A percentile compares a stretch with the other conserved stretches of the same genome.
Evolutionary conservation across 2,113 vertebrate genomes (phyloP).

Genomic region (Sylvia atricapilla): DNA sequence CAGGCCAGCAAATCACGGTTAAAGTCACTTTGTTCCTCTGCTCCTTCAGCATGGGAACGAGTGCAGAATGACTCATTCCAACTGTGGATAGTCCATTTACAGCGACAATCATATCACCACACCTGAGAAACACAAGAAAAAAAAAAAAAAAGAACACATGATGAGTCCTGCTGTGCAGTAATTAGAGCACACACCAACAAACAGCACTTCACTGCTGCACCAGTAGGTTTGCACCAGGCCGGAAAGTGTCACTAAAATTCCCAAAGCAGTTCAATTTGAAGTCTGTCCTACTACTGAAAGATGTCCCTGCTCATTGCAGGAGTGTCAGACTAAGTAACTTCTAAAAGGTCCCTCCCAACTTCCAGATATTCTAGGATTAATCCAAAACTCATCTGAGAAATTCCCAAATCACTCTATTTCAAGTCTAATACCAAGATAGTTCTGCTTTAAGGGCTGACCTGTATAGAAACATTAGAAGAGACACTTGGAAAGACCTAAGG

Average conservation of each 20-base stretch:
- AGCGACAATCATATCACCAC: conserved; percentile 97
- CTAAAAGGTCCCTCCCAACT: background rate
- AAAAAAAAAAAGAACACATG: background rate
- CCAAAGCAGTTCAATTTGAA: background rate
- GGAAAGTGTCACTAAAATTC: background rate
- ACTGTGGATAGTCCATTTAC: conserved; percentile 93
- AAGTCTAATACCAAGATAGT: background rate
- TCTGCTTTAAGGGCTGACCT: background rate
- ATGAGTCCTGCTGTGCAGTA: background rate
- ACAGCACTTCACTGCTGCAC: background rate
- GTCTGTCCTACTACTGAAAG: background rate
- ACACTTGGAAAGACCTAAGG: background rate
- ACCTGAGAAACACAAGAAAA: conserved; percentile 73
- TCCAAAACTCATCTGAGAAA: background rate
- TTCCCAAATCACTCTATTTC: background rate
- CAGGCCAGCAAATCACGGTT: conserved; percentile 96
- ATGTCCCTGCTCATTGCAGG: background rate
- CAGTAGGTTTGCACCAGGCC: background rate
- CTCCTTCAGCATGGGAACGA: conserved; percentile 98
- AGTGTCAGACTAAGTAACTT: background rate
- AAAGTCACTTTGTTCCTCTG: conserved; percentile 94
- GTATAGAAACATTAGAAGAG: background rate
- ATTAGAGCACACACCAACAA: background rate
- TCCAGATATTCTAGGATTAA: background rate
- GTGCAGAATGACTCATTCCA: conserved; percentile 96